Evolutionary conservation across 2,113 vertebrate genomes (phyloP), one percentile per base, ranked within the genome.

Genomic region (Pituophis catenifer): DNA sequence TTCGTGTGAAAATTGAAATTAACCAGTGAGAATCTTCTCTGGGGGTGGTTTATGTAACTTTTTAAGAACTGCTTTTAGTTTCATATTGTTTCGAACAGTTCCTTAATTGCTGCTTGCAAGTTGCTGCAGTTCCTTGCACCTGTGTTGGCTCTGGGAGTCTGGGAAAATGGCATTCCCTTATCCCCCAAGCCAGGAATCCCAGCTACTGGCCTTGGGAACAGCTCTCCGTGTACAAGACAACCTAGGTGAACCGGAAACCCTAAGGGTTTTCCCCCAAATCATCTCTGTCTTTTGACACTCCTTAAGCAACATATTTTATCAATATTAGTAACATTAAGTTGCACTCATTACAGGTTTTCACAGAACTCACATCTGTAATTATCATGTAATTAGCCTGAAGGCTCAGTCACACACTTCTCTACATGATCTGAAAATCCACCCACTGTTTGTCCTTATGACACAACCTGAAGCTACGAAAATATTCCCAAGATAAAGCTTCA

Each of bases 121-220:
- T 97, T 95, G 94, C 94, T 96, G 3, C 96, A 96, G 94, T 96
- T 97, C 92, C 85, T 21, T 97, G 95, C 96, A 97, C 96, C 96
- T 97, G 96, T 94, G 81, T 95, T 95, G 96, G 92, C 94, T 95
- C 90, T 7, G 54, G 44, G 93, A 93, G 91, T 96, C 29, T 97
- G 96, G 96, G 96, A 97, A 97, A 96, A 95, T 94, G 96, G 95
- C 92, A 48, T 97, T 97, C 95, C 96, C 54, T 96, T 33, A 88
- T 70, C 90, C 96, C 95, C 93, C 1, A 1, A 95, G 96, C 96
- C 95, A 96, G 96, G 95, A 96, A 97, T 96, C 95, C 96, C 95
- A 95, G 75, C 94, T 95, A 96, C 92, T 96, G 95, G 0, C 62
- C 88, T 93, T 96, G 95, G 94, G 95, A 95, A 94, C 94, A 93